Conservation (phyloP, 2,797 vertebrate genomes). For the Chrysocyon brachyurus region DNA sequence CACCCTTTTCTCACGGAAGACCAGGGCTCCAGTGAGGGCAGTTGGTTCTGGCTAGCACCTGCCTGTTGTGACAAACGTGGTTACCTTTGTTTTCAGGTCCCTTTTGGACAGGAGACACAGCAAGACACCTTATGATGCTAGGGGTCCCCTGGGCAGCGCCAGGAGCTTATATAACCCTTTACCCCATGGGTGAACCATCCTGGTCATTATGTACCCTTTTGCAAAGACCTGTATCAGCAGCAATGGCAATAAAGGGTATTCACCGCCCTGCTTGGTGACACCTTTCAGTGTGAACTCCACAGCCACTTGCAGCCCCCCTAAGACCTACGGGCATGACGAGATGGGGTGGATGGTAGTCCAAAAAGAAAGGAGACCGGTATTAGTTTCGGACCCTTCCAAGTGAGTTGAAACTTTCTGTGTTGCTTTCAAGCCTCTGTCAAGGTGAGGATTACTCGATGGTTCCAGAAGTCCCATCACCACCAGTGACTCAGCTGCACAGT, state of each 20-base stretch:
- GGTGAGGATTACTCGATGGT: background rate
- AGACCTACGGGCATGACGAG: background rate
- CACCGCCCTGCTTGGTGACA: background rate
- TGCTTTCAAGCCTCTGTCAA: background rate
- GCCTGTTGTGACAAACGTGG: background rate
- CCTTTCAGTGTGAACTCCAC: background rate
- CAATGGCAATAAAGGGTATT: background rate
- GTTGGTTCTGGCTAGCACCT: background rate
- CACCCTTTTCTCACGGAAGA: background rate
- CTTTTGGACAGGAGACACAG: background rate
- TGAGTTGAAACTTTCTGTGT: background rate
- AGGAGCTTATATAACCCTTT: background rate
- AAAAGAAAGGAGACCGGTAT: background rate
- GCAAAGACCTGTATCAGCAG: background rate
- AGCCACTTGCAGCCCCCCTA: background rate
- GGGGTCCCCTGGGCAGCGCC: background rate
- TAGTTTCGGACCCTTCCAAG: background rate
- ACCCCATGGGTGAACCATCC: background rate
- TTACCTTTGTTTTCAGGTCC: background rate
- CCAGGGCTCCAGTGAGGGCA: background rate
- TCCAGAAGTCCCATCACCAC: background rate
- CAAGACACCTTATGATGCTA: background rate
- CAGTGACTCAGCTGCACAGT: background rate
- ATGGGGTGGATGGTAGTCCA: background rate
- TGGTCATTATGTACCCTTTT: background rate